Evolutionary conservation across 2,113 vertebrate species (phyloP).

Genomic region (Fukomys damarensis): DNA sequence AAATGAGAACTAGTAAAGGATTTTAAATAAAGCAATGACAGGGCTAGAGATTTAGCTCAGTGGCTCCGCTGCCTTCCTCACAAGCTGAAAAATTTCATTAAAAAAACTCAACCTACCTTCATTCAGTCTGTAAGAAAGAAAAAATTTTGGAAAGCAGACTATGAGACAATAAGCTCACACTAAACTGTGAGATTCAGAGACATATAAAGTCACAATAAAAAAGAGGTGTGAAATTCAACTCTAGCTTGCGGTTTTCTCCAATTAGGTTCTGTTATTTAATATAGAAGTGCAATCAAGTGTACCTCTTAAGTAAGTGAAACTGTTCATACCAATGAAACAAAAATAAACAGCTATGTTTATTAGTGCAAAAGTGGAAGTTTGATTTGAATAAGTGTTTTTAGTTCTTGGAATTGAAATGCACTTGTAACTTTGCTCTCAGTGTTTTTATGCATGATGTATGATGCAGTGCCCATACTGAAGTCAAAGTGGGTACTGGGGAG

Average conservation of each 20-base stretch:
- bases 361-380: slow-evolving; percentile 50
- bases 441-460: neutral
- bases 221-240: neutral
- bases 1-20: neutral
- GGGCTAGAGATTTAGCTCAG: no score
- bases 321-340: neutral
- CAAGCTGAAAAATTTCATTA: neutral
- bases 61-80: no score
- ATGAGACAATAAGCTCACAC: slow-evolving; percentile 20
- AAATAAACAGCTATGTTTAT: neutral
- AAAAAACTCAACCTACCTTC: neutral
- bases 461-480: neutral
- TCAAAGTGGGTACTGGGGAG: neutral
- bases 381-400: slow-evolving; percentile 18
- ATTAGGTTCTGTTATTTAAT: slow-evolving; percentile 28
- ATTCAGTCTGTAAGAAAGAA: neutral
- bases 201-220: slow-evolving; percentile 30
- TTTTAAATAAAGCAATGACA: neutral
- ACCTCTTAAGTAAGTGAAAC: neutral
- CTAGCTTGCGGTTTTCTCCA: neutral
- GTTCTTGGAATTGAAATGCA: slow-evolving; percentile 45
- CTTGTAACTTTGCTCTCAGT: neutral
- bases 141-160: neutral
- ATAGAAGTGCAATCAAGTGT: neutral
- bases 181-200: slow-evolving; percentile 14